Evolutionary conservation across 2,797 vertebrate genomes (phyloP).

Genomic region (Carcharodon carcharias): DNA sequence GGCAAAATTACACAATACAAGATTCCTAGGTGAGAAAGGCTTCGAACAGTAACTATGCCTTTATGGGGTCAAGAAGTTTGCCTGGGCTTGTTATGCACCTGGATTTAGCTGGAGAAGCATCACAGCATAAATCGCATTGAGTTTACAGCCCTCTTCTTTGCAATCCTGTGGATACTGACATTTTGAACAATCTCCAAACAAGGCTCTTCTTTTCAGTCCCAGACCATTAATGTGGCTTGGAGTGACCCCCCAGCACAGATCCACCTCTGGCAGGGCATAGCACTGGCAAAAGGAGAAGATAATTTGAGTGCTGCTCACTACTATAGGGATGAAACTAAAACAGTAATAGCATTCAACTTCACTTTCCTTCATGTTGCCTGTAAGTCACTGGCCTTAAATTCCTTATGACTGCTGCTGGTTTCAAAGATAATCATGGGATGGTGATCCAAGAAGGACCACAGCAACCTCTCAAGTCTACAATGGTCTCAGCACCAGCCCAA

Average conservation of each 20-base stretch:
- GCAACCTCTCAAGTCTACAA: no score
- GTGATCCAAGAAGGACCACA: not conserved
- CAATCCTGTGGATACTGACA: not conserved
- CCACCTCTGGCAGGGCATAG: not conserved
- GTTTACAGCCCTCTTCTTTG: not conserved
- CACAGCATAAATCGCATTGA: not conserved
- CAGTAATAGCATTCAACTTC: not conserved
- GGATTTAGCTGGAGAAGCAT: not conserved
- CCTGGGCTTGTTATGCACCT: not conserved
- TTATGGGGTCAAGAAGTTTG: not conserved
- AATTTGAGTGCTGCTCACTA: not conserved
- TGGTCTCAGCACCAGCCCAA: not conserved
- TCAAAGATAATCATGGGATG: not conserved
- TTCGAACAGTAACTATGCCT: not conserved
- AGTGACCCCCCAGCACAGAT: not conserved
- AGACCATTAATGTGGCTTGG: not conserved
- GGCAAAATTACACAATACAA: not conserved
- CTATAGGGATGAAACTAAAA: not conserved
- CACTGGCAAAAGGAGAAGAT: not conserved
- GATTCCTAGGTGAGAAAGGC: not conserved
- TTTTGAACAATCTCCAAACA: not conserved
- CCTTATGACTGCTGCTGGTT: not conserved
- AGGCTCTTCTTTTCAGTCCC: not conserved
- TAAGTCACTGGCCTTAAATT: not conserved
- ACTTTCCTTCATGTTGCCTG: not conserved